Evolutionary conservation across 2,888 invertebrate species (phyloP), one percentile per base, ranked within the genome.

Genomic region (Lepeophtheirus nordmannii): DNA sequence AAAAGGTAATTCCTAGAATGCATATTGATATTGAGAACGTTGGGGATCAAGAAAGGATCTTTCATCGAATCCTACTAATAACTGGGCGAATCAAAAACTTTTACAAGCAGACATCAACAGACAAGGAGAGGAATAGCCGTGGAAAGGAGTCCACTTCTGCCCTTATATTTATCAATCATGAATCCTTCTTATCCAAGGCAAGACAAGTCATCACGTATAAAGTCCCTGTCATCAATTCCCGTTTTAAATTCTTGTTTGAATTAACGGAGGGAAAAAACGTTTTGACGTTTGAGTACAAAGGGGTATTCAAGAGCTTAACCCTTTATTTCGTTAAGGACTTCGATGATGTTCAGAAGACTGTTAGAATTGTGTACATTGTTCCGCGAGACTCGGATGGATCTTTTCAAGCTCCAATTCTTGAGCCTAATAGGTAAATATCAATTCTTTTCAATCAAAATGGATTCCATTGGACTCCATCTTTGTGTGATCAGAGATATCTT

Each of bases 1-100:
- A 7, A 30, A 7, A 5, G 30, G 30, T 30, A 30, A 30, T 30
- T 30, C 30, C 30, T n/a, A 63, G 22, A 8, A 63, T 63, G 63
- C 41, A 63, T 22, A 63, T 63, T 30, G 63, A 37, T 30, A 63
- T 63, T 14, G 53, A 56, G 53, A 63, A 63, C 38, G 56, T 63
- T n/a, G 23, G 7, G 41, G 63, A 63, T 17, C 46, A 53, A 17
- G 63, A 63, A 46, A 22, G 20, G 20, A 56, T 63, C 23, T 22
- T 22, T 14, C 56, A 63, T 38, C 17, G 30, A 8, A 53, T 63
- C 46, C 20, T 63, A 7, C 53, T 63, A 20, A 63, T 63, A 20
- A 14, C 22, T 8, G 63, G 63, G 10, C 30, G 56, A 14, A 53
- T 63, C 8, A 37, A 56, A 8, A 46, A 46, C 17, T 46, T 46